Evolutionary conservation across 2,888 invertebrate species (phyloP).

Genomic region (Napeogenes sylphis): DNA sequence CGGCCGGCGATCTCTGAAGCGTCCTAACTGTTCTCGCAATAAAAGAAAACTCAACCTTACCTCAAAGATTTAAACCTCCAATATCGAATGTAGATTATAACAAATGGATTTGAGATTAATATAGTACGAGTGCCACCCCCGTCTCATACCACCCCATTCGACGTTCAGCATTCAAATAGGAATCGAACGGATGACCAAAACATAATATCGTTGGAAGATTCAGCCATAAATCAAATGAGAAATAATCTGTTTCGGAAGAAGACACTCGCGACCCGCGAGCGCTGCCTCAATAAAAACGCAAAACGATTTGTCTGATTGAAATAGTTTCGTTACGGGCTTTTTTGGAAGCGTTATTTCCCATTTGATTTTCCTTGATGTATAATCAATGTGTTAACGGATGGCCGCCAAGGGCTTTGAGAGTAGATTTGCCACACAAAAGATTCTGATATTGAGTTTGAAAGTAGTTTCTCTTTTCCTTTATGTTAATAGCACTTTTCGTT

Average conservation of each 20-base stretch:
- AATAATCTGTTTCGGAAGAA: slow-evolving; percentile 78
- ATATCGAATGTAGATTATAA: slow-evolving; percentile 70
- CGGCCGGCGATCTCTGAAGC: slow-evolving; percentile 70
- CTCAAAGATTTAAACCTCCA: slow-evolving; percentile 46
- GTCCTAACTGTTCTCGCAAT: slow-evolving; percentile 67
- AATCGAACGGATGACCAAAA: slow-evolving; percentile 79
- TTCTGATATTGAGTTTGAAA: slow-evolving; percentile 75
- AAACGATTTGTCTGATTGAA: slow-evolving; percentile 78
- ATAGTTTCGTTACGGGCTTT: slow-evolving; percentile 67
- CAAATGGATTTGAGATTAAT: slow-evolving; percentile 78
- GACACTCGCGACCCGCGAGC: slow-evolving; percentile 66
- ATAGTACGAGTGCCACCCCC: slow-evolving; percentile 76
- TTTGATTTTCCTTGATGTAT: slow-evolving; percentile 77
- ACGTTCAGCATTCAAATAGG: slow-evolving; percentile 77
- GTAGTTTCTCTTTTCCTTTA: slow-evolving; percentile 73
- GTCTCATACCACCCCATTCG: slow-evolving; percentile 74
- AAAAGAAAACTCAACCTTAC: slow-evolving; percentile 64
- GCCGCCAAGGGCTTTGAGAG: slow-evolving; percentile 64
- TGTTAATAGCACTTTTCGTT: slow-evolving; percentile 71
- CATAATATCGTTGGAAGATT: slow-evolving; percentile 78
- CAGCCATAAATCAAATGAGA: slow-evolving; percentile 79
- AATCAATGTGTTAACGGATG: slow-evolving; percentile 78
- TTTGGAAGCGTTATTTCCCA: slow-evolving; percentile 69
- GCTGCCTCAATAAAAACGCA: slow-evolving; percentile 75
- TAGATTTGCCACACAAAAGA: slow-evolving; percentile 76